Evolutionary conservation across 1,140 invertebrate species (phyloP).

Genomic region (Aphis craccivora): DNA sequence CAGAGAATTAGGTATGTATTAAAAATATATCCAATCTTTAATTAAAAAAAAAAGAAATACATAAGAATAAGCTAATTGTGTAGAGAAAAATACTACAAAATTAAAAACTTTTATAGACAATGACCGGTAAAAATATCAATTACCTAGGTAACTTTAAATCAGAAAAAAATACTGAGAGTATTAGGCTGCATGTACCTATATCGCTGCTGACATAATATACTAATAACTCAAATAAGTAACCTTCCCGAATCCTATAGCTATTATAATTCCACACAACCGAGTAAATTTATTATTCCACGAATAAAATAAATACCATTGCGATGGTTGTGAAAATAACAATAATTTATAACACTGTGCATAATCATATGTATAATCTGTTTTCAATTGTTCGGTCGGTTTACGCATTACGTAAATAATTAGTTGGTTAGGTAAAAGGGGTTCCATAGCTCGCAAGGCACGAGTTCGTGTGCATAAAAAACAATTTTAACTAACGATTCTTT

Average conservation of each 20-base stretch:
- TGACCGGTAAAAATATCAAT: background rate
- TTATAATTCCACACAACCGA: background rate
- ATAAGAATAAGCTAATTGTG: no score
- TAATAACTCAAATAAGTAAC: no score
- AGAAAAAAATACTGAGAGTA: background rate
- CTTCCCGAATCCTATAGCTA: background rate
- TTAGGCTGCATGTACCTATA: background rate
- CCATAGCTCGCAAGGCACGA: background rate
- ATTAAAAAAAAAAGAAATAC: no score
- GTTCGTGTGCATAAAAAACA: background rate
- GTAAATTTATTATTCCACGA: background rate
- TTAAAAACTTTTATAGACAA: background rate
- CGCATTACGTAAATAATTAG: slow-evolving; percentile 4
- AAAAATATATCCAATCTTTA: background rate
- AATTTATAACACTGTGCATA: background rate
- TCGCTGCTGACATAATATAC: background rate
- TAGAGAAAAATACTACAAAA: background rate
- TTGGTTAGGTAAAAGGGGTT: background rate
- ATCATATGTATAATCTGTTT: slow-evolving; percentile 11
- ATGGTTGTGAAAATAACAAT: background rate
- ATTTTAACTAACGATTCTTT: background rate
- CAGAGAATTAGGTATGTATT: no score
- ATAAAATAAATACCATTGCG: background rate
- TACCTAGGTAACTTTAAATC: background rate
- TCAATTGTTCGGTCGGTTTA: background rate